Conservation (phyloP, 2,113 vertebrate genomes). For the Nicator chloris region DNA sequence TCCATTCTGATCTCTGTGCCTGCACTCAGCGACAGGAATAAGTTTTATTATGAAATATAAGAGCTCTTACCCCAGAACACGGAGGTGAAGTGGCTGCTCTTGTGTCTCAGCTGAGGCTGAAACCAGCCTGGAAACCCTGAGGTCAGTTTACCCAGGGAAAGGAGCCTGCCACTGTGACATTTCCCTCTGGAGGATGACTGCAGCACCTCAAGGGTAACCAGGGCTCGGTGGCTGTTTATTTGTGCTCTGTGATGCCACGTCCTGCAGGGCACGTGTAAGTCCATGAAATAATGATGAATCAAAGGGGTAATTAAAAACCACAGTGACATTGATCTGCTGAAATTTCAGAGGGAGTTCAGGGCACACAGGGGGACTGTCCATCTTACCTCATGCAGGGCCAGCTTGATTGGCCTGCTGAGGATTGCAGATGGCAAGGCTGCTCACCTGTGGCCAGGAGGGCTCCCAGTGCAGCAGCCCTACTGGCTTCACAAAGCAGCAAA, state of each 20-base stretch:
- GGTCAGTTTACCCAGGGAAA: conserved; percentile 55
- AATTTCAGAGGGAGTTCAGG: conserved; percentile 85
- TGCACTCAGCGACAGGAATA: fast-evolving
- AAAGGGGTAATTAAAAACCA: conserved; percentile 91
- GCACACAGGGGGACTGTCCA: conserved; percentile 73
- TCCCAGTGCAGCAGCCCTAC: conserved; percentile 83
- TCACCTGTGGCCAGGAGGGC: conserved; percentile 88
- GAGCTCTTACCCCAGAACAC: neutral
- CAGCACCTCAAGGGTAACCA: neutral
- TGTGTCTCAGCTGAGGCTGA: neutral
- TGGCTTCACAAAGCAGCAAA: conserved; percentile 73
- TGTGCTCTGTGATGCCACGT: conserved; percentile 55
- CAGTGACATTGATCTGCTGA: conserved; percentile 85
- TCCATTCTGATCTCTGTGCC: neutral
- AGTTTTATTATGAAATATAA: neutral
- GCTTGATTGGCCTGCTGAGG: conserved; percentile 94
- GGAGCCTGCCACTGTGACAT: neutral
- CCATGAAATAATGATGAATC: conserved; percentile 95
- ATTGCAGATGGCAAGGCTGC: conserved; percentile 75
- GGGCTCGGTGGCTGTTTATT: conserved; percentile 69
- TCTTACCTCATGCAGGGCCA: conserved; percentile 79
- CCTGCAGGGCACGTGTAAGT: conserved; percentile 84
- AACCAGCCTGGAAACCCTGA: conserved; percentile 22
- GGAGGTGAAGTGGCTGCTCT: neutral
- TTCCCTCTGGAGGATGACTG: conserved; percentile 32